A percentile compares a stretch with the other conserved stretches of the same genome.
Conservation (phyloP, 2,113 vertebrate genomes). For the Struthio camelus region DNA sequence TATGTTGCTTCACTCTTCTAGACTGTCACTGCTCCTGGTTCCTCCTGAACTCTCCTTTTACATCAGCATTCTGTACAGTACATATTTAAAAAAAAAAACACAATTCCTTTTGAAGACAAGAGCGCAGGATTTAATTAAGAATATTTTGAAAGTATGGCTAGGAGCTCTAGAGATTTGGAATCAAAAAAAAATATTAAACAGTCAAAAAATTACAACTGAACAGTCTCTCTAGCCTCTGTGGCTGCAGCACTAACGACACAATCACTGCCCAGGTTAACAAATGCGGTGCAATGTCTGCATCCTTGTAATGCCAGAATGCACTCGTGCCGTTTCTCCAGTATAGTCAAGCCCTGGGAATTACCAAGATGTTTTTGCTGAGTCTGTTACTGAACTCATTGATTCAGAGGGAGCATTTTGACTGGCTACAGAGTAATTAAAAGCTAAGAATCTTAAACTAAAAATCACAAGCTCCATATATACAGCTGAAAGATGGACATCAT, state of each 20-base stretch:
- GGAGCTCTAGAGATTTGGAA: not conserved
- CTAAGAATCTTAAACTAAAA: not conserved
- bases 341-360: not conserved
- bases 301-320: not conserved
- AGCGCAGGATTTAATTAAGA: not conserved
- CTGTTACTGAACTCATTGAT: not conserved
- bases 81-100: not conserved
- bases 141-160: not conserved
- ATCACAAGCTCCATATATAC: not conserved
- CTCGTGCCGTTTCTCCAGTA: not conserved
- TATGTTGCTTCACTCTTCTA: not conserved
- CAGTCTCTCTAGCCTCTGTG: not conserved
- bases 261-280: not conserved
- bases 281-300: not conserved
- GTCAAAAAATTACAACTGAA: not conserved
- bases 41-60: not conserved
- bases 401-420: not conserved
- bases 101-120: not conserved
- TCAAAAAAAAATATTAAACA: not conserved
- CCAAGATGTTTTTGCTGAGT: not conserved
- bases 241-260: fast-evolving
- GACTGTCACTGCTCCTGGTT: not conserved
- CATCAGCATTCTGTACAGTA: not conserved
- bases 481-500: fast-evolving
- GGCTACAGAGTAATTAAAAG: not conserved